Evolutionary conservation across 2,888 invertebrate species (phyloP).

Genomic region (Rhopalosiphum nymphaeae): DNA sequence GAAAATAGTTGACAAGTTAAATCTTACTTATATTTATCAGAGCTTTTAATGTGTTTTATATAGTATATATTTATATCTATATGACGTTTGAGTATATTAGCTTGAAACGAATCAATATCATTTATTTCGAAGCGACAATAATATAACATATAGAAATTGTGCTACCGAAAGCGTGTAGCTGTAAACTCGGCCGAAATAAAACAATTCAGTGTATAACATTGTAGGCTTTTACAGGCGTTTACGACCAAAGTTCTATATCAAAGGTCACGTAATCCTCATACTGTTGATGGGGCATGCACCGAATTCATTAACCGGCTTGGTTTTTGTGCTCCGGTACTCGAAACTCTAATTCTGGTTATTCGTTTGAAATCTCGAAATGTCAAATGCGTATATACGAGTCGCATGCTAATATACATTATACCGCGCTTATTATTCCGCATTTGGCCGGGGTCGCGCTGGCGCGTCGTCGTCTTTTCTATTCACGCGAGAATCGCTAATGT

Average conservation of each 20-base stretch:
- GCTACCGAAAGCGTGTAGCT: neutral
- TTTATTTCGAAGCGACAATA: neutral
- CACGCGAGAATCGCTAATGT: constrained; percentile 14
- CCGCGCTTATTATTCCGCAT: neutral
- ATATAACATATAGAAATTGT: neutral
- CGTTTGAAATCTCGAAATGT: constrained; percentile 51
- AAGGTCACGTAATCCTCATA: constrained; percentile 47
- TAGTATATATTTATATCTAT: neutral
- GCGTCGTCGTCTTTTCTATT: neutral
- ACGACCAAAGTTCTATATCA: constrained; percentile 46
- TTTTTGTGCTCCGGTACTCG: neutral
- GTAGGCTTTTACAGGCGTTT: constrained; percentile 19
- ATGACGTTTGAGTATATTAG: neutral
- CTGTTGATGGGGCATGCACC: constrained; percentile 44
- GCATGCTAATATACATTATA: constrained; percentile 46
- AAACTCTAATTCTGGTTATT: constrained; percentile 39
- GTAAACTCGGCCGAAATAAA: neutral
- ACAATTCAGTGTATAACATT: neutral
- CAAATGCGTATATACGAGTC: constrained; percentile 38
- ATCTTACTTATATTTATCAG: constrained; percentile 16
- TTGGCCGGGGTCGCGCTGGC: neutral
- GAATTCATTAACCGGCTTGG: constrained; percentile 53
- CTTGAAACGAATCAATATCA: constrained; percentile 27
- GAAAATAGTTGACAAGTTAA: constrained; percentile 6
- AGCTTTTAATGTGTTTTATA: neutral